A percentile compares a stretch with the other conserved stretches of the same genome.
Conservation (phyloP, 2,113 vertebrate genomes). For the Anguilla japonica region DNA sequence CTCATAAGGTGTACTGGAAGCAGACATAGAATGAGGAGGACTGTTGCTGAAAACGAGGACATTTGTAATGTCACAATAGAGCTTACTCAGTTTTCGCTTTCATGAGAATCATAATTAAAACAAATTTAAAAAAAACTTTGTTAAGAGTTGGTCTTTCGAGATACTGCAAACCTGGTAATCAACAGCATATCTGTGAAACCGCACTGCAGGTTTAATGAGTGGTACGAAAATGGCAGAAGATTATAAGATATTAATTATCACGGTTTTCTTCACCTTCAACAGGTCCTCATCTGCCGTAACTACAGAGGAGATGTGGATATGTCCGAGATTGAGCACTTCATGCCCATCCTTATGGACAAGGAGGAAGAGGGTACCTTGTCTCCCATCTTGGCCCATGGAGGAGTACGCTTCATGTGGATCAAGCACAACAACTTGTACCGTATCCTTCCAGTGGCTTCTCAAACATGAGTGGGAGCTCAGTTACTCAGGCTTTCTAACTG, state of each 20-base stretch:
- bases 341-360: conserved; percentile 97
- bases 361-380: conserved; percentile 94
- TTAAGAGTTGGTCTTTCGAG: not conserved
- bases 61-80: not conserved
- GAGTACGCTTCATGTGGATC: conserved; percentile 99
- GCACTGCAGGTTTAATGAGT: not conserved
- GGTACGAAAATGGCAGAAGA: not conserved
- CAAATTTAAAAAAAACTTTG: not conserved
- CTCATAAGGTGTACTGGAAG: not conserved
- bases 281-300: conserved; percentile 97
- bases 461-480: not conserved
- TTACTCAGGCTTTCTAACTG: not conserved
- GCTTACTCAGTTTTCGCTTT: not conserved
- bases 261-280: not conserved
- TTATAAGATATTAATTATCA: not conserved
- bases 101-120: not conserved
- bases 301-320: conserved; percentile 98
- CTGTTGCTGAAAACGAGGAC: no score
- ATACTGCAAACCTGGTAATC: not conserved
- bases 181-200: not conserved
- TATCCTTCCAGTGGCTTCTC: conserved; percentile 79
- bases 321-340: conserved; percentile 98
- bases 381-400: conserved; percentile 91
- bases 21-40: not conserved
- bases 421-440: conserved; percentile 97